Percentiles rank a stretch among this genome's conserved stretches.
These are phyloP conservation scores for Macrotrachela quadricornifera DNA, from an alignment of 1,140 invertebrate genomes.

Conservation along the genomic window DNA sequence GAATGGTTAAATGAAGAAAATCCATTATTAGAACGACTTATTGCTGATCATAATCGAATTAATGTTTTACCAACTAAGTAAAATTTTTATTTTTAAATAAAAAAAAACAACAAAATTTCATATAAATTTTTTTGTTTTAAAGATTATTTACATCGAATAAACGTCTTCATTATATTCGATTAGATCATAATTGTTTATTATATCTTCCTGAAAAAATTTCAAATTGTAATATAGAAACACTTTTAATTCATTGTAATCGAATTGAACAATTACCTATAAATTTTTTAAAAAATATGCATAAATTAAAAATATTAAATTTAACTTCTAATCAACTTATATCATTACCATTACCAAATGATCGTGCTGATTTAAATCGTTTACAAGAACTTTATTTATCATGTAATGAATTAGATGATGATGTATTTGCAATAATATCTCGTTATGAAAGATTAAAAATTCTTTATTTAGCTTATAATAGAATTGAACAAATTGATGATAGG, in stretches of 20 bases:
- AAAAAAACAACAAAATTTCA: too few species aligned
- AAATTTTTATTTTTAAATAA: constrained; percentile 17
- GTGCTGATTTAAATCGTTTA: constrained; percentile 22
- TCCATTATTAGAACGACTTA: constrained; percentile 17
- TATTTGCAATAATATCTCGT: constrained; percentile 17
- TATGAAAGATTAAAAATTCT: constrained; percentile 21
- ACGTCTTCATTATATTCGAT: constrained; percentile 16
- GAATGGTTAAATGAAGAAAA: constrained; percentile 20
- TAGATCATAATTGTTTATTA: constrained; percentile 19
- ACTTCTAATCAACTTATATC: constrained; percentile 16
- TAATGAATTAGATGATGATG: constrained; percentile 20
- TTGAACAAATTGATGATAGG: constrained; percentile 21
- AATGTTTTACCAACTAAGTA: neutral
- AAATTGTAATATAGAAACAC: neutral
- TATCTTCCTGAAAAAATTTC: constrained; percentile 14
- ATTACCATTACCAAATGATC: constrained; percentile 17
- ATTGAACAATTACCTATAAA: neutral
- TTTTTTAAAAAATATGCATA: neutral
- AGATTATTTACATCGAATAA: constrained; percentile 21
- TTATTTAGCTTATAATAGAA: constrained; percentile 23
- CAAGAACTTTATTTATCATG: constrained; percentile 25
- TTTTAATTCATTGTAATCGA: neutral
- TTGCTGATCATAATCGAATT: neutral
- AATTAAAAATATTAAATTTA: constrained; percentile 19
- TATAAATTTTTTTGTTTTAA: constrained; percentile 14